Conservation (phyloP, 2,888 invertebrate species). For the Salticus scenicus region DNA sequence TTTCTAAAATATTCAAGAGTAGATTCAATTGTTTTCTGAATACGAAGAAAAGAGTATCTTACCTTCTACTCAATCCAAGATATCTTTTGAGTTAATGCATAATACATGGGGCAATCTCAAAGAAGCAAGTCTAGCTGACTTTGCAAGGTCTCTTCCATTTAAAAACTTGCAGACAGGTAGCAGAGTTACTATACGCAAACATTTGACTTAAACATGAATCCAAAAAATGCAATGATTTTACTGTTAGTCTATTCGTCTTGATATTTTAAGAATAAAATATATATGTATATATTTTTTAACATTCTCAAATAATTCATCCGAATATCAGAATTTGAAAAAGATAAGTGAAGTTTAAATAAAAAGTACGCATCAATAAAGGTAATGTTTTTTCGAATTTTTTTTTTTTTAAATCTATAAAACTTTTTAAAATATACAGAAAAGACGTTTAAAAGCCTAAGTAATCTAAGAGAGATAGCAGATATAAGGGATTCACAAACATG, state of each 20-base stretch:
- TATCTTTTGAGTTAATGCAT: slow-evolving; percentile 40
- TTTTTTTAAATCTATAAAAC: slow-evolving; percentile 33
- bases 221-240: no score
- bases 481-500: no score
- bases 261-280: no score
- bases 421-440: no score
- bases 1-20: slow-evolving; percentile 39
- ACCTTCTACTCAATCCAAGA: not conserved
- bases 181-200: not conserved
- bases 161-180: slow-evolving; percentile 16
- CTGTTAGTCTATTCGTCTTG: no score
- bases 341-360: not conserved
- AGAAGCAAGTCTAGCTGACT: slow-evolving; percentile 2
- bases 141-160: not conserved
- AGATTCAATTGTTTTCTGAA: slow-evolving; percentile 31
- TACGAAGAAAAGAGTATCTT: not conserved
- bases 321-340: not conserved
- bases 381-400: slow-evolving; percentile 18
- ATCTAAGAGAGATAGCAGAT: no score
- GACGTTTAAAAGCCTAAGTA: no score
- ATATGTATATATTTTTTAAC: not conserved
- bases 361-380: slow-evolving; percentile 41
- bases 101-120: slow-evolving; percentile 46
- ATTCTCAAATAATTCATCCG: not conserved
- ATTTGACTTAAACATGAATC: no score